phyloP scores from a whole-genome alignment of 2,797 vertebrate species.

The Crypturellus tataupa region DNA sequence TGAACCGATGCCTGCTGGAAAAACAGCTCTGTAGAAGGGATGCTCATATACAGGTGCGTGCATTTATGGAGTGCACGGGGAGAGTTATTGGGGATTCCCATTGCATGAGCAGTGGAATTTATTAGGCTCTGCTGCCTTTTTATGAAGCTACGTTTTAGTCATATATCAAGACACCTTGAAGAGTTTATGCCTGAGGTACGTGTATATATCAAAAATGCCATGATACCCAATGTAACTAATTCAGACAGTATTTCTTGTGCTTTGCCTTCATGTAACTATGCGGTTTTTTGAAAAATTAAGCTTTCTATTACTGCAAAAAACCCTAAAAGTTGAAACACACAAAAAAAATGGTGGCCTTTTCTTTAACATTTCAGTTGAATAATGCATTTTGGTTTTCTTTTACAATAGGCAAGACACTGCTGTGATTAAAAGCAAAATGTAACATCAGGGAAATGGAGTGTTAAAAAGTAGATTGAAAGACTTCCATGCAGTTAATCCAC shows the following conservation, averaged over 20 bases:
- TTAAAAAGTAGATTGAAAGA: not conserved
- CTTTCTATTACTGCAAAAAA: not conserved
- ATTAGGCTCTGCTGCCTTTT: not conserved
- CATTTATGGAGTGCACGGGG: not conserved
- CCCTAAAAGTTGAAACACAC: not conserved
- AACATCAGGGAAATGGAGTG: not conserved
- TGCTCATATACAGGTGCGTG: too few species aligned
- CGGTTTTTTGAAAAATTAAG: not conserved
- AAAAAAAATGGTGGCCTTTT: not conserved
- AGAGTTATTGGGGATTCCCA: not conserved
- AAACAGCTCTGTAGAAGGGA: too few species aligned
- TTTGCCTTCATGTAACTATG: not conserved
- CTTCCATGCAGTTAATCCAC: not conserved
- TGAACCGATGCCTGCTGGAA: too few species aligned
- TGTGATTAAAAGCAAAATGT: not conserved
- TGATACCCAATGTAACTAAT: not conserved
- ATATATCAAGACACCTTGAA: not conserved
- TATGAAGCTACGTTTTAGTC: not conserved
- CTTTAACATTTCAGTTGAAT: not conserved
- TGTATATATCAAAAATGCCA: not conserved
- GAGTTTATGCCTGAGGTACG: not conserved
- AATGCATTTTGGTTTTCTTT: not conserved
- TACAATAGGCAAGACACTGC: not conserved
- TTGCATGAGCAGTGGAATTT: not conserved
- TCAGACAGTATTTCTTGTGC: not conserved